Evolutionary conservation across 2,113 vertebrate species (phyloP), one percentile per base, ranked within the genome.

Genomic region (Hippocampus zosterae): DNA sequence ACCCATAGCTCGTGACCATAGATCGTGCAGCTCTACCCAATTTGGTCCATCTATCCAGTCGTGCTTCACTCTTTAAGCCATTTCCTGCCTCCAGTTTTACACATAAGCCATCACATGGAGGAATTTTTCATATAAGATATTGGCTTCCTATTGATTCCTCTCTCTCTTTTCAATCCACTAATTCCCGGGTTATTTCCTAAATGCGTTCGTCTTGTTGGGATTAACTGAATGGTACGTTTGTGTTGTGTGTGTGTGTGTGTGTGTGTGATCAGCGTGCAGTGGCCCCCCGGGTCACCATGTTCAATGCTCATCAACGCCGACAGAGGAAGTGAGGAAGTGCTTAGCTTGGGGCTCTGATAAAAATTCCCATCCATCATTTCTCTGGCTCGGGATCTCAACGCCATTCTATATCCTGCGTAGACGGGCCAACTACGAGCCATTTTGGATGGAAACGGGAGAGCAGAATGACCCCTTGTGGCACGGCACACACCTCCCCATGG

Each of bases 161-260:
- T 69, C 65, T 72, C 79, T 68, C 77, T 71, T 69, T 79, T 88
- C 86, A 86, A 86, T 88, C 81, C 83, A 88, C 84, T 87, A 88
- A 92, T 90, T 90, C 88, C 82, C 76, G 82, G 84, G 89, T 90
- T 90, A 89, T 93, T 91, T 91, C 85, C 87, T 88, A 88, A 91
- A 86, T 90, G 89, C 89, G 86, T 87, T 71, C 57, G 29, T 75
- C 83, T 85, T 77, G 76, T 76, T 81, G 82, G 79, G 77, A 87
- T 87, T 87, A 90, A 87, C 80, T 81, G 84, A 81, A 65, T n/a
- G 12, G 59, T n/a, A 67, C 77, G 68, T 72, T 73, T 69, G 56
- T 67, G 70, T 64, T 70, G 56, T 78, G 85, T 81, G n/a, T 29
- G 65, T 70, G 56, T 78, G 86, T 81, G 25, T 33, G 65, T 70